Evolutionary conservation across 2,113 vertebrate species (phyloP), one percentile per base, ranked within the genome.

Genomic region (Hyaena hyaena): DNA sequence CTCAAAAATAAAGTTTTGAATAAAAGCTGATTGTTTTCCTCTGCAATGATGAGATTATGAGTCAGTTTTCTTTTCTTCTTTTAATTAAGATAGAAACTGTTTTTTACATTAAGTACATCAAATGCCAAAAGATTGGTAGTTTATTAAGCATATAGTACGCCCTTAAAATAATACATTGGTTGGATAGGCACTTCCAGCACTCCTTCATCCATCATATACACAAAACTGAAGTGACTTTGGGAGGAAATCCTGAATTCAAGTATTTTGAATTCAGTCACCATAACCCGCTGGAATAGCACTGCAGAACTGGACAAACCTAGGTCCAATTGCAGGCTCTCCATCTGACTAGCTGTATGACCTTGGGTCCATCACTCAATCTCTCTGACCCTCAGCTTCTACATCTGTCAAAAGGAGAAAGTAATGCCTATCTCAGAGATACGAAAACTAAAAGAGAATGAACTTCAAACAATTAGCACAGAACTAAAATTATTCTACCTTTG

Each of bases 31-130:
- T 53, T 95, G 55, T 80, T 87, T 90, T 68, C 82, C 15, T 71
- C 74, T 76, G 10, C 2, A 90, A 89, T 24, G 86, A 76, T 63
- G 24, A 96, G 19, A 82, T 65, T 69, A 33, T 33, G 28, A 11
- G 31, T 90, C 63, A 92, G n/a, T 93, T 97, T 73, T 84, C 5
- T 86, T 93, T 71, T 90, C 58, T 94, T 68, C 61, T 58, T 93
- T 89, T 77, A 50, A 69, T 66, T 66, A 74, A 33, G 33, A 23
- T 87, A 9, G 16, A 97, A 95, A 97, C 3, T 6, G 31, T 23
- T 21, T 93, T 97, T 95, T 89, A 77, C 63, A 61, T 66, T 90
- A 80, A 63, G 24, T 50, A 85, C 23, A 93, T 26, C 35, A 96
- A 94, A 74, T 69, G 24, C 48, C 48, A 90, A 96, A 93, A 82